phyloP scores from a whole-genome alignment of 2,888 invertebrate species.

The Phalangium opilio region DNA sequence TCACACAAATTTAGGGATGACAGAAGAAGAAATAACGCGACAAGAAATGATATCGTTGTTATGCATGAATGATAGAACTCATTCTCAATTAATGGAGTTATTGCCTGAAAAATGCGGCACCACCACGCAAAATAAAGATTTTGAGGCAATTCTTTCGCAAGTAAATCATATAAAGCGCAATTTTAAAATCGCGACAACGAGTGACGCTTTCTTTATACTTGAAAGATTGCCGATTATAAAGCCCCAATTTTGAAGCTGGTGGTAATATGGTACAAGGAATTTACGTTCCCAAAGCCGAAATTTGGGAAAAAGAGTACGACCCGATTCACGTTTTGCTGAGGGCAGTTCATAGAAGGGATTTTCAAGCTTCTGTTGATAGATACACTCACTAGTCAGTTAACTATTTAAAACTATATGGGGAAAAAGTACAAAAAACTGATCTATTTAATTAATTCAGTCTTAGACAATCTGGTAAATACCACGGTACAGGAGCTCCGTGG shows the following conservation, averaged over 20 bases:
- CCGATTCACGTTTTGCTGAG: slow-evolving; percentile 80
- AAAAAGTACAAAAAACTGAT: too few relatives aligned
- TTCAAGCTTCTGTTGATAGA: slow-evolving; percentile 84
- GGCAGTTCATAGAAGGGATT: slow-evolving; percentile 80
- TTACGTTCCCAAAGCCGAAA: slow-evolving; percentile 55
- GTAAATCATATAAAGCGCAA: too few relatives aligned
- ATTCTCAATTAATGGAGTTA: slow-evolving; percentile 82
- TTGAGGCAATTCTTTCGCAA: slow-evolving; percentile 67
- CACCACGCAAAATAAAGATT: slow-evolving; percentile 55
- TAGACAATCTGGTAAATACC: slow-evolving; percentile 42
- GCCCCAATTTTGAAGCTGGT: slow-evolving; percentile 75
- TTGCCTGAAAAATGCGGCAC: slow-evolving; percentile 95
- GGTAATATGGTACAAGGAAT: slow-evolving; percentile 56
- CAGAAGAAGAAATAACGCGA: slow-evolving; percentile 50
- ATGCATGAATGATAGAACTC: slow-evolving; percentile 87
- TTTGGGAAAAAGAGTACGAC: slow-evolving; percentile 89
- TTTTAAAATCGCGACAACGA: too few relatives aligned
- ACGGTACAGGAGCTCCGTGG: slow-evolving; percentile 43
- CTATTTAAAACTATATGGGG: too few relatives aligned
- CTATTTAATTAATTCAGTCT: slow-evolving; percentile 36
- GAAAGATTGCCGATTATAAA: slow-evolving; percentile 69
- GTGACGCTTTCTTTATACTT: too few relatives aligned
- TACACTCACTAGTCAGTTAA: slow-evolving; percentile 69
- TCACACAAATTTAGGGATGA: slow-evolving; percentile 60
- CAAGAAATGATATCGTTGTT: slow-evolving; percentile 84